Base-by-base conservation (phyloP, 2,888 invertebrate genomes). In the Amphipoea lucens region DNA sequence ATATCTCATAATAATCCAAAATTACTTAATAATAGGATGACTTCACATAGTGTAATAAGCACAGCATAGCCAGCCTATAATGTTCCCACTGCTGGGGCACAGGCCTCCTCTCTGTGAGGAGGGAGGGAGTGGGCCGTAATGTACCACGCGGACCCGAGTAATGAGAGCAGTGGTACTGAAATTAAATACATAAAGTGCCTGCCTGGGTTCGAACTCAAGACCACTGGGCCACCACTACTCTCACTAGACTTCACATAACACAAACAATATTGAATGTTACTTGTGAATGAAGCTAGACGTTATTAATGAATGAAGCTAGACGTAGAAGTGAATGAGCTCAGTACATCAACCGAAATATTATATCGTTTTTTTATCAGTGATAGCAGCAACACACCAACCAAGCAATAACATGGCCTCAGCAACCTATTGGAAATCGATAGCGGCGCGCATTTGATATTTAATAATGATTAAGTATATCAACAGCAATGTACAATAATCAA, bases 391-490 rank as follows among this genome's bases (percentile, higher is more conserved):
- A 70, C 57, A 67, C 74, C 9, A 45, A 70, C 17, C 23, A 45
- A 73, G 20, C 40, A 76, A 70, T 36, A 73, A 76, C 60, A 42
- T 77, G 42, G 62, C 65, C 45, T 51, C 60, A 51, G 67, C 42
- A 48, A 62, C 65, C 69, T 70, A 85, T 84, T 72, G 66, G 65
- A 75, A 81, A 84, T 78, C 81, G 65, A 77, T 84, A 66, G 40
- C n/a, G 51, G 68, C 57, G 14, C 80, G 65, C 74, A 73, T 74
- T 54, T 81, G 62, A 69, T 85, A 84, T 84, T 77, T 73, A 51
- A 83, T 72, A 66, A 51, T 54, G 75, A 81, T 75, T 51, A 29
- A 29, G 29, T 29, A 62, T 42, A 84, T 75, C 75, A 67, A 84
- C 67, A 74, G 20, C 12, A 65, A 65, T 71, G 20, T 62, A 40